These are phyloP conservation scores for Euschistus heros DNA, from an alignment of 1,140 invertebrate species.

Conservation along the genomic window DNA sequence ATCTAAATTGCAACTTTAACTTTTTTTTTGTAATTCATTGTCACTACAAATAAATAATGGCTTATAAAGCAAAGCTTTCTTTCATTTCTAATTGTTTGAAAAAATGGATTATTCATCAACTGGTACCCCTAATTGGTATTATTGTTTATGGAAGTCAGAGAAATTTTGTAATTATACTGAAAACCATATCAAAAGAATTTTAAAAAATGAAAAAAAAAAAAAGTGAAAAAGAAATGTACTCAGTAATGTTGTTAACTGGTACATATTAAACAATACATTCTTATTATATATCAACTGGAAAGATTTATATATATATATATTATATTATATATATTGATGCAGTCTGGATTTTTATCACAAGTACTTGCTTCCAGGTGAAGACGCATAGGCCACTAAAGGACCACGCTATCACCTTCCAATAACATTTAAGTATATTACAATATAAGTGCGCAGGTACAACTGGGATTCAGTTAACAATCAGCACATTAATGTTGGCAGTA, in stretches of 20 bases:
- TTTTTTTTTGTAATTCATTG: too few species aligned
- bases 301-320: background rate
- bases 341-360: conserved; percentile 15
- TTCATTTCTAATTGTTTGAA: too few species aligned
- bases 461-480: conserved; percentile 6
- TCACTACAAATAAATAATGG: too few species aligned
- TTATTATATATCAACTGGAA: conserved; percentile 16
- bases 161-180: background rate
- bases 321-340: conserved; percentile 14
- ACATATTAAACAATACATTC: conserved; percentile 13
- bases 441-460: conserved; percentile 7
- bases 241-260: background rate
- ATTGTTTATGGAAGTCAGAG: too few species aligned
- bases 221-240: conserved; percentile 4
- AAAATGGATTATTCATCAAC: too few species aligned
- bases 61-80: too few species aligned
- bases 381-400: too few species aligned
- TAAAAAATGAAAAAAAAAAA: background rate
- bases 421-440: too few species aligned
- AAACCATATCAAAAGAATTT: conserved; percentile 10
- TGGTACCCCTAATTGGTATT: too few species aligned
- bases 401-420: too few species aligned
- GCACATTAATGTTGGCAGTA: conserved; percentile 12
- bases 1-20: too few species aligned
- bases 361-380: background rate